These are phyloP conservation scores for Danio choprae DNA, from an alignment of 2,797 vertebrate genomes.

Conservation along the genomic window DNA sequence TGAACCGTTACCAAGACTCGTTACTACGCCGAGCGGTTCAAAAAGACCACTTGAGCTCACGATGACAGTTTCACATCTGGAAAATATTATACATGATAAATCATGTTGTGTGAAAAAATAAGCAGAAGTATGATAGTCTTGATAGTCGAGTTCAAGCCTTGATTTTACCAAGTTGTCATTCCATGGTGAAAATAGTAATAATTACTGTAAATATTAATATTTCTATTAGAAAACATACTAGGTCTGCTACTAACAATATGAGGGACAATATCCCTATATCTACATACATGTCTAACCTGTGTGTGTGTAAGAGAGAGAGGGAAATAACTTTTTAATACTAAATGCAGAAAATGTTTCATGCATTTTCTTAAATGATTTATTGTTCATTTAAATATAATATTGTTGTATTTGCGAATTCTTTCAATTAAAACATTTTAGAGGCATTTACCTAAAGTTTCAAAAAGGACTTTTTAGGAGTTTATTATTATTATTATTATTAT, in stretches of 20 bases:
- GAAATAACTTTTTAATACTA: no score
- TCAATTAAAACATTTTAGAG: no score
- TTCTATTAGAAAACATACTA: neutral
- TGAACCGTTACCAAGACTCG: conserved; percentile 10
- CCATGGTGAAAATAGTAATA: neutral
- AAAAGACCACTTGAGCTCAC: conserved; percentile 19
- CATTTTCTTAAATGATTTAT: no score
- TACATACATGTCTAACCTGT: no score
- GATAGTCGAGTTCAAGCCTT: neutral
- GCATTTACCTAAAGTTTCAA: no score
- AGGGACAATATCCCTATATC: neutral
- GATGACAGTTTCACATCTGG: conserved; percentile 4
- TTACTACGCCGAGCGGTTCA: neutral
- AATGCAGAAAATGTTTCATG: no score
- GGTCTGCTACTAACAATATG: no score
- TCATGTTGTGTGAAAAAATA: conserved; percentile 1
- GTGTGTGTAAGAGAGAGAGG: no score
- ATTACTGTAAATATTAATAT: neutral
- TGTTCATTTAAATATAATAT: no score
- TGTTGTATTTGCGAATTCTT: no score
- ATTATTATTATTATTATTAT: no score
- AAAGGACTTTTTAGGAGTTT: no score
- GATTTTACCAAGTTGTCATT: neutral
- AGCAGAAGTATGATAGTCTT: neutral
- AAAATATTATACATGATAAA: neutral